phyloP scores from a whole-genome alignment of 2,888 invertebrate species.

The Agapetus fuscipes region DNA sequence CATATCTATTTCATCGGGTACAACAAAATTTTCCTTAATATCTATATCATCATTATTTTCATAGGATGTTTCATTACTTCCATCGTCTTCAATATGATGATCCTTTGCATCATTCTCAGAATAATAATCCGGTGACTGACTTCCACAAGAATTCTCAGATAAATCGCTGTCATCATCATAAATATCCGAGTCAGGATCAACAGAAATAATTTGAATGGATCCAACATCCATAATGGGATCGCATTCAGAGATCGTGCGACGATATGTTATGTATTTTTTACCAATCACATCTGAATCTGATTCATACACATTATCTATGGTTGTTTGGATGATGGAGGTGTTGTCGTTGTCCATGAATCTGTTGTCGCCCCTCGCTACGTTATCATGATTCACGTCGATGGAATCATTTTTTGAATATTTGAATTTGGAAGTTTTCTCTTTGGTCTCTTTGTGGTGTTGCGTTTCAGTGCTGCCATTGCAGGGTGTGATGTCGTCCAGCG shows the following conservation, averaged over 20 bases:
- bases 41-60: too few relatives aligned
- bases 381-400: neutral
- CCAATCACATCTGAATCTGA: constrained; percentile 7
- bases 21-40: neutral
- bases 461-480: neutral
- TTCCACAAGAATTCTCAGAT: constrained; percentile 11
- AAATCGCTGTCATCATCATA: neutral
- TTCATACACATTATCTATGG: constrained; percentile 11
- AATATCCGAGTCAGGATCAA: constrained; percentile 10
- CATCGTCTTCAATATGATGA: neutral
- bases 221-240: constrained; percentile 3
- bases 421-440: constrained; percentile 3
- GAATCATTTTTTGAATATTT: constrained; percentile 1
- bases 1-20: constrained; percentile 7
- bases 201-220: constrained; percentile 14
- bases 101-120: constrained; percentile 2
- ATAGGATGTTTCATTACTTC: neutral
- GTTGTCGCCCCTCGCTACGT: constrained; percentile 5
- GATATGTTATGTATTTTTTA: constrained; percentile 6
- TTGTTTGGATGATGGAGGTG: constrained; percentile 4
- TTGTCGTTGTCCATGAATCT: constrained; percentile 18
- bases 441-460: neutral
- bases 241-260: constrained; percentile 5
- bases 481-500: constrained; percentile 1
- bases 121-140: constrained; percentile 6